Evolutionary conservation across 2,797 vertebrate genomes (phyloP).

Genomic region (Muscicapa comitata): DNA sequence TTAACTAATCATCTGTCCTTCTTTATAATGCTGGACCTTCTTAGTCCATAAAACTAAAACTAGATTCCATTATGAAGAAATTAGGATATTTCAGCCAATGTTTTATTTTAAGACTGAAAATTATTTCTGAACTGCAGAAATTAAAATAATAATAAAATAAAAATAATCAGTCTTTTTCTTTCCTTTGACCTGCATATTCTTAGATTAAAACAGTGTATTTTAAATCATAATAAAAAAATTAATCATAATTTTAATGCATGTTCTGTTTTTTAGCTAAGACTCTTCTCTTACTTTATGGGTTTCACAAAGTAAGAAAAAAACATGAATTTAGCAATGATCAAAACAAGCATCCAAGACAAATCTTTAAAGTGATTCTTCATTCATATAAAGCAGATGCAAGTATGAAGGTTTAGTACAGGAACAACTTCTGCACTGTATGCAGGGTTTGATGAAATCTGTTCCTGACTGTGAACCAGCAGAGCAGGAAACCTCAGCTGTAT

Average conservation of each 20-base stretch:
- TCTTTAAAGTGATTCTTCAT: not conserved
- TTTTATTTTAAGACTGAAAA: not conserved
- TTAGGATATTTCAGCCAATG: not conserved
- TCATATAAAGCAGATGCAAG: not conserved
- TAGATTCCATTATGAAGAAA: not conserved
- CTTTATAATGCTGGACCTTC: not conserved
- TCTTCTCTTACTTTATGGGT: not conserved
- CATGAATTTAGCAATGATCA: not conserved
- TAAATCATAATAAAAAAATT: not conserved
- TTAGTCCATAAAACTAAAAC: not conserved
- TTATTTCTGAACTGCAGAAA: not conserved
- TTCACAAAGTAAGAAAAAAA: not conserved
- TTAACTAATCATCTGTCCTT: not conserved
- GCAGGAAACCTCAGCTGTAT: not conserved
- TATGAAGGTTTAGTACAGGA: not conserved
- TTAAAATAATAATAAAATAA: not conserved
- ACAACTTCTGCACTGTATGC: not conserved
- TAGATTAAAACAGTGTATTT: not conserved
- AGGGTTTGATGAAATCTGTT: not conserved
- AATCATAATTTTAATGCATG: not conserved
- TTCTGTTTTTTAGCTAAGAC: not conserved
- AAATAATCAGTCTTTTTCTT: not conserved
- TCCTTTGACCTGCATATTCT: not conserved
- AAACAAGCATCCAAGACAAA: not conserved
- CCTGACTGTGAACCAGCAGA: not conserved